These are phyloP conservation scores for Tetheella fluctuosa DNA, from an alignment of 2,888 invertebrate species.

Conservation along the genomic window DNA sequence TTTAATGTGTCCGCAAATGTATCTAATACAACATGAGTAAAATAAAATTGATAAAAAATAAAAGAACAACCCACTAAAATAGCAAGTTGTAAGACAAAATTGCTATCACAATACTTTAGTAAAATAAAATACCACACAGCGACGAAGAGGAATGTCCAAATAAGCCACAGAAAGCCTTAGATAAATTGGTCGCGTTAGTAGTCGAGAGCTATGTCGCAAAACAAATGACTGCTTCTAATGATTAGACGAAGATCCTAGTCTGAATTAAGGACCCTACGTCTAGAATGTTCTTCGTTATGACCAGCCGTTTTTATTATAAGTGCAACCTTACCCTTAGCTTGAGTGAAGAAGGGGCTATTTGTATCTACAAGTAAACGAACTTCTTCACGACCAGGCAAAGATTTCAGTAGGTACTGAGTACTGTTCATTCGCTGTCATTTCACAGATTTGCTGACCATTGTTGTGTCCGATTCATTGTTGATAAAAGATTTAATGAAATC, in stretches of 20 bases:
- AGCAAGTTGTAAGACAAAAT: background rate
- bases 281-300: background rate
- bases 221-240: background rate
- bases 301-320: background rate
- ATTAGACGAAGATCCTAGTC: background rate
- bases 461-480: too few relatives aligned
- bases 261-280: background rate
- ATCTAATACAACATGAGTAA: too few relatives aligned
- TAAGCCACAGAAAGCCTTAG: background rate
- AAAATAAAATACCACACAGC: background rate
- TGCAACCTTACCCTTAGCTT: background rate
- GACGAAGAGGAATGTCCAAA: conserved; percentile 3
- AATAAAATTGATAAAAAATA: too few relatives aligned
- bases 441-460: too few relatives aligned
- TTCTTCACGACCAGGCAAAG: background rate
- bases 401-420: too few relatives aligned
- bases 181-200: conserved; percentile 4
- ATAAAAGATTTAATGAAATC: too few relatives aligned
- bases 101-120: background rate
- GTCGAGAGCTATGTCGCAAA: conserved; percentile 3
- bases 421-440: too few relatives aligned
- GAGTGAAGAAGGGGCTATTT: background rate
- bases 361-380: background rate
- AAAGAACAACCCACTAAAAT: too few relatives aligned
- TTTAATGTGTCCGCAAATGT: too few relatives aligned